These are phyloP conservation scores for Rhinatrema bivittatum DNA, from an alignment of 2,797 vertebrate genomes.

Conservation along the genomic window DNA sequence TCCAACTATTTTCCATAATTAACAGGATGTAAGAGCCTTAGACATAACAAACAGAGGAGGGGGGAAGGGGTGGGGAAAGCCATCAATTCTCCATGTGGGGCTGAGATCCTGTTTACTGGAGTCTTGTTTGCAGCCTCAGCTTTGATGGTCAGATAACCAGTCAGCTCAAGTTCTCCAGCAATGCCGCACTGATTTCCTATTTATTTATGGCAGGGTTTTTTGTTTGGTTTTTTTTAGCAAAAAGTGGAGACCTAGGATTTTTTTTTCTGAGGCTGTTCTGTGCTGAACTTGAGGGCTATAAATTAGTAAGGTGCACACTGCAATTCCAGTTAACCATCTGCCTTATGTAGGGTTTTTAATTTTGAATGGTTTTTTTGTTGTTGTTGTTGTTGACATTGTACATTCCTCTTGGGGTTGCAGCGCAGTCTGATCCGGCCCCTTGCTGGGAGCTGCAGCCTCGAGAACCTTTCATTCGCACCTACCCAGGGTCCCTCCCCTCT, in stretches of 20 bases:
- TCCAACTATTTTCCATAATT: constrained; percentile 47
- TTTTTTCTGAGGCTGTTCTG: too few relatives aligned
- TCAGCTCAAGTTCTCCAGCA: constrained; percentile 37
- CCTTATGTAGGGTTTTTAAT: too few relatives aligned
- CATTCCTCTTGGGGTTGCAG: too few relatives aligned
- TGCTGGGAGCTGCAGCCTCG: too few relatives aligned
- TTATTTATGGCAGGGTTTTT: constrained; percentile 35
- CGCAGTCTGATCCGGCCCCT: too few relatives aligned
- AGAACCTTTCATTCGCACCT: too few relatives aligned
- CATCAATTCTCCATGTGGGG: constrained; percentile 52
- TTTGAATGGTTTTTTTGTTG: too few relatives aligned
- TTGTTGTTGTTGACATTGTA: too few relatives aligned
- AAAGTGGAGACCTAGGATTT: constrained; percentile 35
- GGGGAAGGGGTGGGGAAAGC: constrained; percentile 47
- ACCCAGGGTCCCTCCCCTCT: too few relatives aligned
- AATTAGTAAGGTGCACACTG: too few relatives aligned
- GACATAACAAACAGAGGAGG: constrained; percentile 50
- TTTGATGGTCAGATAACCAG: constrained; percentile 47
- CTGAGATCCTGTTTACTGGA: constrained; percentile 58
- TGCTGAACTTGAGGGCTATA: too few relatives aligned
- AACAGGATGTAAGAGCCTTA: constrained; percentile 36
- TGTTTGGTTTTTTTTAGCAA: constrained; percentile 31
- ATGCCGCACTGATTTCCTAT: constrained; percentile 30
- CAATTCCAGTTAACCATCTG: too few relatives aligned
- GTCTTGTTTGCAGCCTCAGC: constrained; percentile 60